A percentile compares a stretch with the other conserved stretches of the same genome.
phyloP scores from a whole-genome alignment of 2,888 invertebrate species.

The Chorisops tibialis region DNA sequence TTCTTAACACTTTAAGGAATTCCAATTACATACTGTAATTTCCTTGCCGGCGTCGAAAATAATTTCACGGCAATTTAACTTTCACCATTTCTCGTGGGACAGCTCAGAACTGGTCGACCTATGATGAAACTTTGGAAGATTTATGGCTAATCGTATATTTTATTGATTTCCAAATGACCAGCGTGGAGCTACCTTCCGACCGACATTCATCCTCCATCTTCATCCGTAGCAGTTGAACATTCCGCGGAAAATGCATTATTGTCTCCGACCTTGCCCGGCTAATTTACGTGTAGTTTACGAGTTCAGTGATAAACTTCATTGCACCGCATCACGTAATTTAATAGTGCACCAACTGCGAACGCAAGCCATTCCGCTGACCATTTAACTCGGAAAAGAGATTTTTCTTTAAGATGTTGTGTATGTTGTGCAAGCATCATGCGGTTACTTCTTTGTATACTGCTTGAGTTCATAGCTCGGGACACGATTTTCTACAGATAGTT shows the following conservation, averaged over 20 bases:
- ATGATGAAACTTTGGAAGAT: background rate
- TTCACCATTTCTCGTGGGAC: background rate
- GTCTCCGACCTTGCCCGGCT: constrained; percentile 16
- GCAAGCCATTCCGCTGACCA: too few species aligned
- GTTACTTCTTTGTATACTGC: too few species aligned
- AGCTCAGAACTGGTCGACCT: background rate
- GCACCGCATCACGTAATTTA: constrained; percentile 23
- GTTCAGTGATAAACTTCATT: constrained; percentile 32
- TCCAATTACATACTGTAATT: too few species aligned
- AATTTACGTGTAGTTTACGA: constrained; percentile 27
- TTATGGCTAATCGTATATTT: constrained; percentile 6
- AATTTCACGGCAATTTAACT: constrained; percentile 20
- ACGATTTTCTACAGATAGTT: too few species aligned
- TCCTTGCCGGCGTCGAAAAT: background rate
- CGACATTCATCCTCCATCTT: background rate
- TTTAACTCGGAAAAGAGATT: too few species aligned
- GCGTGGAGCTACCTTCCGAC: background rate
- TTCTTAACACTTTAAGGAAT: too few species aligned
- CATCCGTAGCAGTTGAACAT: constrained; percentile 7
- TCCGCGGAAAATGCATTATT: constrained; percentile 1
- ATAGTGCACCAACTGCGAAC: too few species aligned
- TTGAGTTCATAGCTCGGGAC: too few species aligned
- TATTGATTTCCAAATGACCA: constrained; percentile 16
- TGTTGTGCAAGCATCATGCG: too few species aligned
- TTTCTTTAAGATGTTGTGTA: too few species aligned